A percentile compares a stretch with the other conserved stretches of the same genome.
These are phyloP conservation scores for Oreotrochilus melanogaster DNA, from an alignment of 2,113 vertebrate species.

Conservation along the genomic window DNA sequence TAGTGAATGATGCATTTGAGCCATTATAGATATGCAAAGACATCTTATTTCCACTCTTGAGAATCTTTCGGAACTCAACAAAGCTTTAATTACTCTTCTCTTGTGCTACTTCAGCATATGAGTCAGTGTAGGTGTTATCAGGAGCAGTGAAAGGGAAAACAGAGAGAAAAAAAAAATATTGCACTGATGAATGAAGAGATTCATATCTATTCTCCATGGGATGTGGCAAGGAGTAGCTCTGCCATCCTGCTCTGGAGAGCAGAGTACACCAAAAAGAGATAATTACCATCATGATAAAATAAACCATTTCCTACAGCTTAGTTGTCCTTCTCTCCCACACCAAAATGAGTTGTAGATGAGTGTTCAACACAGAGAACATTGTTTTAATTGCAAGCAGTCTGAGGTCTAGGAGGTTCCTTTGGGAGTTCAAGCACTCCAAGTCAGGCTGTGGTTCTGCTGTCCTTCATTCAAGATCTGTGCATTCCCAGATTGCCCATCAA, in stretches of 20 bases:
- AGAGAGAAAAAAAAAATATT: background rate
- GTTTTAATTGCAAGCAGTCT: background rate
- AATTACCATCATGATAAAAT: background rate
- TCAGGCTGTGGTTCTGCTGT: background rate
- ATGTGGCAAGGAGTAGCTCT: background rate
- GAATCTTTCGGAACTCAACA: background rate
- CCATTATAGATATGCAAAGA: conserved; percentile 7
- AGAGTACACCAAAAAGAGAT: background rate
- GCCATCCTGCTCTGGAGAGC: background rate
- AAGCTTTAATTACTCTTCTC: conserved; percentile 9
- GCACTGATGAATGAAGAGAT: background rate
- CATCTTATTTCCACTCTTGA: background rate
- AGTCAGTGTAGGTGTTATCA: background rate
- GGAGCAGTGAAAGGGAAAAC: background rate
- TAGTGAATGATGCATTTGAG: conserved; percentile 22
- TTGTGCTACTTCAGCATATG: conserved; percentile 10
- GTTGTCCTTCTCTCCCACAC: background rate
- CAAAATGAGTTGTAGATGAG: background rate
- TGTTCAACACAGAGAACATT: background rate
- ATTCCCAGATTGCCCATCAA: background rate
- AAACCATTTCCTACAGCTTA: background rate
- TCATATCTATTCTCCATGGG: rapidly evolving
- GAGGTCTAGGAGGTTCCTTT: background rate
- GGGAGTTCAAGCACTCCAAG: background rate
- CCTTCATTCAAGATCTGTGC: background rate